Evolutionary conservation across 1,140 invertebrate species (phyloP), one percentile per base, ranked within the genome.

Genomic region (Caenorhabditis remanei): DNA sequence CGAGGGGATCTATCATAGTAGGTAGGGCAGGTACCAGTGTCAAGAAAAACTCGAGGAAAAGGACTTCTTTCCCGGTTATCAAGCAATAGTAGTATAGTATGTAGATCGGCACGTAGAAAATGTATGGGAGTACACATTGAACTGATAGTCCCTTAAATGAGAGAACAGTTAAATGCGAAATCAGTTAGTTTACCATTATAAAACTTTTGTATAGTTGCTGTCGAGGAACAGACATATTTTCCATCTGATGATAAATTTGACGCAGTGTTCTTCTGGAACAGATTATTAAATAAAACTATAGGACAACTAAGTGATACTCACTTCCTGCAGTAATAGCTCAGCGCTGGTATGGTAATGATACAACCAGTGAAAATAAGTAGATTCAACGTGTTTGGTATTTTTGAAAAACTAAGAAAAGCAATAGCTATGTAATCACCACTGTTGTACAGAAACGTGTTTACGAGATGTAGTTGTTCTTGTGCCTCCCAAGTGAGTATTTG

Each of bases 131-230:
- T 6, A 19, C 41, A 46, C 65, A 71, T 46, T 71, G 65, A 43
- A 71, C 41, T 0, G 65, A 32, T 14, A 71, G 65, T 19, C 65
- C 65, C 61, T 65, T 21, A 16, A 65, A 65, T 9, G n/a, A 16
- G 7, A 58, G 4, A n/a, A 21, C 5, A 14, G 0, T 58, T 8
- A 58, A 21, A 58, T 5, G 16, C 2, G 0, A 21, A 58, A 58
- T 21, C 8, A 58, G 4, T 58, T 21, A n/a, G 21, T 21, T 11
- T 4, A 65, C 61, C 65, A 71, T 71, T 2, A 71, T 21, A 46
- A 71, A 71, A 71, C 65, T 71, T 46, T 71, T 71, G 40, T 71
- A 71, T 14, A 71, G n/a, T 16, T 71, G 40, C 19, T 71, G 65
- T 16, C 65, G 65, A 43, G 41, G 40, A 19, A 14, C 40, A 8